These are phyloP conservation scores for Coccyzus lansbergi DNA, from an alignment of 2,797 vertebrate genomes.

Conservation along the genomic window DNA sequence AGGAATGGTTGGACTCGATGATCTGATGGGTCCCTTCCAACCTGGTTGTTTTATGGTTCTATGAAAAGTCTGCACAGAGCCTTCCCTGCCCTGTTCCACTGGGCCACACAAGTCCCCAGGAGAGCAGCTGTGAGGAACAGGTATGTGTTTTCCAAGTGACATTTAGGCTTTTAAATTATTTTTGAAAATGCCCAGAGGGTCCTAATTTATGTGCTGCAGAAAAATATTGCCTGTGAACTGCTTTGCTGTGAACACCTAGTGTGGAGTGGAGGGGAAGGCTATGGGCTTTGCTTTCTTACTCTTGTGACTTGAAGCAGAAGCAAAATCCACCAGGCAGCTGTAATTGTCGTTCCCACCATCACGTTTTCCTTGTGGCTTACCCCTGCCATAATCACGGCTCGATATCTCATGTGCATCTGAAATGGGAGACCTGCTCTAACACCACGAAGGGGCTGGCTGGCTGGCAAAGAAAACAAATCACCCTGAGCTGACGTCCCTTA, in stretches of 20 bases:
- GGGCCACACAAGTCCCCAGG: background rate
- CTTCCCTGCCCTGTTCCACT: fast-evolving
- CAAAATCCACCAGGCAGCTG: background rate
- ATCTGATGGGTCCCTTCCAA: too few species aligned
- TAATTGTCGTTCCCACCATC: background rate
- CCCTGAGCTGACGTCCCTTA: background rate
- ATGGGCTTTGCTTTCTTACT: background rate
- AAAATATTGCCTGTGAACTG: background rate
- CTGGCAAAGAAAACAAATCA: background rate
- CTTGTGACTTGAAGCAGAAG: background rate
- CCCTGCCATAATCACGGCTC: background rate
- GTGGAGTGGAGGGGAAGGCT: too few species aligned
- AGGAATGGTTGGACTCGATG: too few species aligned
- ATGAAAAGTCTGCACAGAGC: background rate
- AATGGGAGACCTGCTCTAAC: background rate
- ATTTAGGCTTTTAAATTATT: background rate
- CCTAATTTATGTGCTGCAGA: background rate
- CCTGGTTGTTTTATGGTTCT: too few species aligned
- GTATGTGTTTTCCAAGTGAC: background rate
- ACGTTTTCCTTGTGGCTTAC: background rate
- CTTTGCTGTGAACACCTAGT: fast-evolving
- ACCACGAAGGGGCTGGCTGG: background rate
- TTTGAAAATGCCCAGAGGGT: background rate
- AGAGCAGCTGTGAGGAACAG: background rate
- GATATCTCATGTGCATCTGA: background rate